phyloP scores from a whole-genome alignment of 2,113 vertebrate species.

The Coregonus clupeaformis region DNA sequence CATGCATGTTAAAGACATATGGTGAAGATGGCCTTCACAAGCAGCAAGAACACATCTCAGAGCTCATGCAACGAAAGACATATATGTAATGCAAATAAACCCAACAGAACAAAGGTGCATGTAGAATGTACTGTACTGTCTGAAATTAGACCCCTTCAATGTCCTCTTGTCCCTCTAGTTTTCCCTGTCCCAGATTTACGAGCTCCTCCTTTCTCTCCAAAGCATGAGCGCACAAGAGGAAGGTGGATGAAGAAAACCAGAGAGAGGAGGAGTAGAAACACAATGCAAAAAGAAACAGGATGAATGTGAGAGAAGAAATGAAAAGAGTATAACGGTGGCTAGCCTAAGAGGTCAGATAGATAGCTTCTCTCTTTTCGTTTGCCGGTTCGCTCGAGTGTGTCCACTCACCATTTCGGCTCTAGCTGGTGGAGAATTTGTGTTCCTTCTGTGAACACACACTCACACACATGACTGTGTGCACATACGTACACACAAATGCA shows the following conservation, averaged over 20 bases:
- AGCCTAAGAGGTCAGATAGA: slow-evolving; percentile 26
- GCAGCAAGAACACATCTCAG: slow-evolving; percentile 7
- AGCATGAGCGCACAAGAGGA: slow-evolving; percentile 43
- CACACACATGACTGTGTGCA: slow-evolving; percentile 25
- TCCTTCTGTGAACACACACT: slow-evolving; percentile 2
- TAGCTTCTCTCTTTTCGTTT: slow-evolving; percentile 37
- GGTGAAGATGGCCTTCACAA: slow-evolving; percentile 15
- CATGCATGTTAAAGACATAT: slow-evolving; percentile 2
- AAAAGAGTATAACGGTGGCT: slow-evolving; percentile 45
- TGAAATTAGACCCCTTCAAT: slow-evolving; percentile 33
- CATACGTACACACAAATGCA: slow-evolving; percentile 15
- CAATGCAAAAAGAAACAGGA: slow-evolving; percentile 28
- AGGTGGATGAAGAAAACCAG: slow-evolving; percentile 36
- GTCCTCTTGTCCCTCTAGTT: slow-evolving; percentile 58
- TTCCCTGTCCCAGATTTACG: slow-evolving; percentile 67
- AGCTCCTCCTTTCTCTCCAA: slow-evolving; percentile 47
- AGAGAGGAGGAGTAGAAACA: slow-evolving; percentile 24
- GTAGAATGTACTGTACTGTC: slow-evolving; percentile 38
- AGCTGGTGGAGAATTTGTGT: slow-evolving; percentile 28
- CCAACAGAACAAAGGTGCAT: slow-evolving; percentile 35
- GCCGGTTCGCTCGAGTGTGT: slow-evolving; percentile 42
- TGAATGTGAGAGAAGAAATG: slow-evolving; percentile 35
- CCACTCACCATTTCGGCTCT: slow-evolving; percentile 56
- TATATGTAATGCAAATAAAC: slow-evolving; percentile 32
- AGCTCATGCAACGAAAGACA: neutral